Evolutionary conservation across 2,113 vertebrate species (phyloP), one percentile per base, ranked within the genome.

Genomic region (Eptatretus burgeri): DNA sequence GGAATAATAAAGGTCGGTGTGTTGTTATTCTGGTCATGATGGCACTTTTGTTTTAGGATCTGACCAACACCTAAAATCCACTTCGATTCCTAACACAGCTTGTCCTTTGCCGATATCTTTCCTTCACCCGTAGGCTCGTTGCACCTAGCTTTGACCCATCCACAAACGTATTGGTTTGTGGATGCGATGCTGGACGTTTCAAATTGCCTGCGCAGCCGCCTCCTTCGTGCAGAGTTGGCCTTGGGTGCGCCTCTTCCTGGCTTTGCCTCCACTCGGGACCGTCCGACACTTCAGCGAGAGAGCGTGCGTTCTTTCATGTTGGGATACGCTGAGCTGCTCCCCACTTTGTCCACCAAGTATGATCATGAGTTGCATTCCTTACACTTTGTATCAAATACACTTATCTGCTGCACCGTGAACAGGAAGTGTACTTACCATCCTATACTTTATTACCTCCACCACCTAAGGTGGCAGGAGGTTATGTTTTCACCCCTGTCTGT

Each of bases 111-210:
- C 27, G 3, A 41, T 41, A 41, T 16, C 19, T 50, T 64, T n/a
- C 41, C 10, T 10, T 66, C 52, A 52, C 63, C 51, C 13, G 0
- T 71, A 96, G 88, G 91, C 53, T 85, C 88, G 52, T 72, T 96
- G 65, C 80, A 83, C 65, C 72, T 96, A 76, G 88, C 91, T 66
- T 93, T 96, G 77, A 93, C 88, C 17, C 91, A 96, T 71, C 87
- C 88, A 0, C 85, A 96, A 69, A 93, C 93, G 76, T 96, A 96
- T 76, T 95, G 88, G 85, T 95, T 91, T 0, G 88, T 93, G 73
- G 88, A 96, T 1, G 91, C 94, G 72, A 78, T 74, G 1, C 74
- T 95, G 51, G 83, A 84, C 1, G 27, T 41, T 3, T 82, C 81
- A 0, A 84, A 86, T 71, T 81, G 77, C 68, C 80, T 78, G 70